Base-by-base conservation (phyloP, 2,888 invertebrate species). In the Ectobius pallidus region DNA sequence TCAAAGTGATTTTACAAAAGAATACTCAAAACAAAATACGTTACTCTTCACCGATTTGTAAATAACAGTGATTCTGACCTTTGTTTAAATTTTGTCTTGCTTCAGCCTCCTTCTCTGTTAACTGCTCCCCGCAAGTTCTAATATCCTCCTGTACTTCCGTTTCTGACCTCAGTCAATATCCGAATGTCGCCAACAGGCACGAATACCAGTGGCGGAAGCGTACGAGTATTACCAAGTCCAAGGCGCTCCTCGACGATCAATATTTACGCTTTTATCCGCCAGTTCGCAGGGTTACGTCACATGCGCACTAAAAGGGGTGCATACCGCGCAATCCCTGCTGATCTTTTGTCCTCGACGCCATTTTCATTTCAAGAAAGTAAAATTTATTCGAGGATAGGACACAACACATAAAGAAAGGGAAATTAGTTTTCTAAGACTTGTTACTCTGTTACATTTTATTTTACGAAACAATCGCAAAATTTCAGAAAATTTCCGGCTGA, bases 221-320 rank as follows among this genome's bases (percentile, higher is more conserved):
- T 55, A 55, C 55, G 55, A 55, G 7, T 22, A 25, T 27, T 18
- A 22, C 22, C 55, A 55, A 52, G 55, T 55, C 6, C 55, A 4
- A 18, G 55, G 55, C 3, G 55, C 25, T 25, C 6, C 27, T 30
- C n/a, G n/a, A 22, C n/a, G 58, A 58, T 58, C 58, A 58, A 58
- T 58, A 58, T 52, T 52, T 52, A 52, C 52, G 52, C 52, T 52
- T 52, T 52, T 52, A 52, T 30, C 58, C 58, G 18, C 30, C 58
- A 52, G 52, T 22, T 7, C 52, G 52, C 25, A 4, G 52, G 58
- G 58, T 58, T 30, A 58, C 30, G 4, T 30, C 58, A 30, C 58
- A 58, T 58, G 58, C 58, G 58, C 58, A 30, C 14, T 30, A n/a
- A 22, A 11, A 20, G 9, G 14, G 9, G 6, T 25, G 25, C 52